A percentile compares a stretch with the other conserved stretches of the same genome.
phyloP scores from a whole-genome alignment of 2,797 vertebrate species.

The Hipposideros larvatus region DNA sequence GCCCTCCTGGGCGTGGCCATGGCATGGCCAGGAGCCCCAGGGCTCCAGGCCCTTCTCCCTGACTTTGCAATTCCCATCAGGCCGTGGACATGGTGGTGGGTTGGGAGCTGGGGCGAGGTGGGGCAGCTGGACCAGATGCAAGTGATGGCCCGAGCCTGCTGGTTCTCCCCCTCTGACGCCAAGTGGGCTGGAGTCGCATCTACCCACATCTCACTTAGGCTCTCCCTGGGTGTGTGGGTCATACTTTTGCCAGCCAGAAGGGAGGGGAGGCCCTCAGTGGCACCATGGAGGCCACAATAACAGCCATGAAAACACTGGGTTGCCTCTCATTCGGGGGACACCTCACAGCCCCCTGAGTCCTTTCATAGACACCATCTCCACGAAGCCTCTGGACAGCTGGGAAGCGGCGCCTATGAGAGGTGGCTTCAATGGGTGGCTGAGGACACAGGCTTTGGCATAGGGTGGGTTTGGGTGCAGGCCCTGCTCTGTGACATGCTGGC shows the following conservation, averaged over 20 bases:
- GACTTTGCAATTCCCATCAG: not conserved
- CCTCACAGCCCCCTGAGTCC: not conserved
- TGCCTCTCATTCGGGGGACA: rapidly evolving
- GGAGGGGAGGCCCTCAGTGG: not conserved
- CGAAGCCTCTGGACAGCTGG: not conserved
- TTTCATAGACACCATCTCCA: rapidly evolving
- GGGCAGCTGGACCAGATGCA: not conserved
- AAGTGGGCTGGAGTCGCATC: not conserved
- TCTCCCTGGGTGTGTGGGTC: not conserved
- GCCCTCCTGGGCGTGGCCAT: rapidly evolving
- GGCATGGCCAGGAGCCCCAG: rapidly evolving
- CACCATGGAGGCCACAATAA: not conserved
- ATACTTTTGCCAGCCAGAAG: not conserved
- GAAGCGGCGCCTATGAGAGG: rapidly evolving
- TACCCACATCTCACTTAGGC: rapidly evolving
- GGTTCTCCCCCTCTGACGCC: not conserved
- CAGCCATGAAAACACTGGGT: not conserved
- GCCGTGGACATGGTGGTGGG: rapidly evolving
- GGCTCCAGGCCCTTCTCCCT: not conserved
- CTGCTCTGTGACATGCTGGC: not conserved
- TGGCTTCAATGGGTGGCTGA: rapidly evolving
- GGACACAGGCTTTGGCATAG: not conserved
- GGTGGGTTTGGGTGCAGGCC: not conserved
- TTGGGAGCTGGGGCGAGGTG: rapidly evolving
- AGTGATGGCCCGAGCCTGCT: not conserved